phyloP scores from a whole-genome alignment of 2,113 vertebrate species.

The Mohoua ochrocephala region DNA sequence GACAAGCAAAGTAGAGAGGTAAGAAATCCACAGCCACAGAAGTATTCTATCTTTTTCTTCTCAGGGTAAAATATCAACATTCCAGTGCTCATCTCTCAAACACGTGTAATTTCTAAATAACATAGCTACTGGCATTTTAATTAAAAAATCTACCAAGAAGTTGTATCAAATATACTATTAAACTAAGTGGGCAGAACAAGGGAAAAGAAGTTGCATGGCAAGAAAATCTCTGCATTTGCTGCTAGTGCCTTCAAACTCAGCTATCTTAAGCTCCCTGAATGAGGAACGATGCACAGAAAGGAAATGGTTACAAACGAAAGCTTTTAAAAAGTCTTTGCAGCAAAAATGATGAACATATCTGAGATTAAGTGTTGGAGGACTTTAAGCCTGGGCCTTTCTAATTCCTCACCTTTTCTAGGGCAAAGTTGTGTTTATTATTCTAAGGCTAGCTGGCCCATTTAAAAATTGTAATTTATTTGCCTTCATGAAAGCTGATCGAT shows the following conservation, averaged over 20 bases:
- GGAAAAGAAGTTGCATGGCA: not conserved
- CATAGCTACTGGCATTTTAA: not conserved
- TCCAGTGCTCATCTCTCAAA: not conserved
- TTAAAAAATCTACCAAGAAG: not conserved
- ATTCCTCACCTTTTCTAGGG: not conserved
- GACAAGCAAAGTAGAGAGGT: not conserved
- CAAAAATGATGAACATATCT: not conserved
- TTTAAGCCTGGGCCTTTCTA: not conserved
- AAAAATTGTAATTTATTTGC: not conserved
- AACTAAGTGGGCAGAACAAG: not conserved
- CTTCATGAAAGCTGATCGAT: not conserved
- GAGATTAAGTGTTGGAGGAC: not conserved
- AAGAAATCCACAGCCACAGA: not conserved
- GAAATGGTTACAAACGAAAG: not conserved
- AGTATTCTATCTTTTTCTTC: not conserved
- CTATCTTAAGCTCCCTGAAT: not conserved
- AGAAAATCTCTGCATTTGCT: not conserved
- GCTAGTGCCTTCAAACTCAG: not conserved
- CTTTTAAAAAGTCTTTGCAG: not conserved
- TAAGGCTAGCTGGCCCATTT: not conserved
- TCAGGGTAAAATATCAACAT: not conserved
- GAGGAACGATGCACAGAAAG: not conserved
- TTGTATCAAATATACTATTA: not conserved
- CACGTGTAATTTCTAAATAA: not conserved
- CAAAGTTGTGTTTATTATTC: not conserved